Evolutionary conservation across 2,888 invertebrate genomes (phyloP), one percentile per base, ranked within the genome.

Genomic region (Brachycybe producta): DNA sequence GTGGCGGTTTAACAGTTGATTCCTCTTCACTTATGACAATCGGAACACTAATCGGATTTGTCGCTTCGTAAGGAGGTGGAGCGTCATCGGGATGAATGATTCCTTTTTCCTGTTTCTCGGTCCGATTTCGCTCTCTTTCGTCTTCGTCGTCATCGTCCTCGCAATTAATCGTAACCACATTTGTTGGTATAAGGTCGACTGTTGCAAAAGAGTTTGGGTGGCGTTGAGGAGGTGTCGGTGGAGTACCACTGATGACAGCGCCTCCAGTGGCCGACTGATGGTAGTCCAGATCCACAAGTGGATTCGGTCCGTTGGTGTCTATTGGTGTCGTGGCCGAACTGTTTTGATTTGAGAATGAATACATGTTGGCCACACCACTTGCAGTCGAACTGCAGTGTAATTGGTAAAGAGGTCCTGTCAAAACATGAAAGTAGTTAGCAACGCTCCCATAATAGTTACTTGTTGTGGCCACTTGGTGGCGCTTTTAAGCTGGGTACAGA

Each of bases 361-460:
- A 65, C 60, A 64, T 61, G 54, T 63, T 64, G 26, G 63, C 62
- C 36, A 65, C 61, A 3, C 62, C 64, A 47, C 63, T 63, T n/a
- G 59, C 60, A 13, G 65, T 62, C 19, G 64, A 64, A 3, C 61
- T 58, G 34, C 61, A 62, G 49, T 64, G 64, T 56, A 65, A 58
- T 26, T 60, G 60, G 54, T 65, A 65, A 27, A 65, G 52, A 7
- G 62, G 61, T 43, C 63, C 65, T 62, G 54, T 7, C n/a, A 36
- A 51, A 11, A 39, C 8, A 13, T 11, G 13, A 11, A 39, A 11
- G 13, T 39, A 44, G 17, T 44, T 27, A 5, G 15, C 34, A n/a
- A 17, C 26, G 15, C 8, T 8, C 7, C 11, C 42, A 8, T 42
- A 23, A 42, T 8, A 7, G 8, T 42, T 19, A 24, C 42, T 8